Conservation (phyloP, 2,888 invertebrate species). For the Nycteola revayana region DNA sequence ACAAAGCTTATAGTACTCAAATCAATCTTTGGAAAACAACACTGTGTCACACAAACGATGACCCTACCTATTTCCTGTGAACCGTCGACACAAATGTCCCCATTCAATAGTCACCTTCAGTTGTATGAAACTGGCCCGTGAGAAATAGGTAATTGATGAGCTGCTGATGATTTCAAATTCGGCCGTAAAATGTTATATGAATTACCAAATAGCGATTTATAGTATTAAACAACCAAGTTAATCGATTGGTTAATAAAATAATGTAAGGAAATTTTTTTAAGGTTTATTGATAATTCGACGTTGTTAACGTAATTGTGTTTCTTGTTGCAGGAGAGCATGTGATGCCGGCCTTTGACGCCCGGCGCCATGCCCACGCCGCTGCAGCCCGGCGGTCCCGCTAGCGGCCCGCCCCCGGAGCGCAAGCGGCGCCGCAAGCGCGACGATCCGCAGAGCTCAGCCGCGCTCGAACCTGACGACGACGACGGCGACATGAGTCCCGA, state of each 20-base stretch:
- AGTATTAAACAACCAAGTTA: no score
- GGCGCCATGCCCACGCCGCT: slow-evolving; percentile 83
- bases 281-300: no score
- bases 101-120: slow-evolving; percentile 67
- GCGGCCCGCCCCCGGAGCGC: slow-evolving; percentile 82
- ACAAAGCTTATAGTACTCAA: slow-evolving; percentile 18
- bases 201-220: slow-evolving; percentile 5
- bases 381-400: slow-evolving; percentile 83
- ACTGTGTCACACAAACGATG: slow-evolving; percentile 55
- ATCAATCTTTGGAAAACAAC: slow-evolving; percentile 59
- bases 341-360: slow-evolving; percentile 83
- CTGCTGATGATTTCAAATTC: slow-evolving; percentile 28
- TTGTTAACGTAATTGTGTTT: slow-evolving; percentile 11
- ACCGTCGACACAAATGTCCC: slow-evolving; percentile 53
- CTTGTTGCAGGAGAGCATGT: slow-evolving; percentile 81
- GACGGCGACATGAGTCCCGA: slow-evolving; percentile 86
- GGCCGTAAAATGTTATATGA: slow-evolving; percentile 11
- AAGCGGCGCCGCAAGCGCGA: slow-evolving; percentile 84
- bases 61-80: slow-evolving; percentile 70
- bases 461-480: slow-evolving; percentile 82
- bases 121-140: slow-evolving; percentile 65
- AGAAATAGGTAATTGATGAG: slow-evolving; percentile 59
- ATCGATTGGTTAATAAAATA: no score
- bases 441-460: slow-evolving; percentile 81
- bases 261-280: no score